Evolutionary conservation across 2,113 vertebrate species (phyloP).

Genomic region (Gymnocephalus cernua): DNA sequence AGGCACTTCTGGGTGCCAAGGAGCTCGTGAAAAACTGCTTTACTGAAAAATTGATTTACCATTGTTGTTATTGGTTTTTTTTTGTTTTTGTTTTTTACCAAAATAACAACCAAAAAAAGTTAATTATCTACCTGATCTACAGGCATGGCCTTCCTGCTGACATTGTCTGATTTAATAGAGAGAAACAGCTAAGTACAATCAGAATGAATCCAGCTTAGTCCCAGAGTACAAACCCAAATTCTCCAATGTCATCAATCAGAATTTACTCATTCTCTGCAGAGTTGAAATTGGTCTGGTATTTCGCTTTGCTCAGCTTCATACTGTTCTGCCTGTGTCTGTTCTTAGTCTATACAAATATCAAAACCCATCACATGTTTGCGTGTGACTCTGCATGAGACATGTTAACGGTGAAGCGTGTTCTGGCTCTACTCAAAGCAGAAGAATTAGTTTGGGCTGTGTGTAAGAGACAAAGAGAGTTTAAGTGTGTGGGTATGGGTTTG

Average conservation of each 20-base stretch:
- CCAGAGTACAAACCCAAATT: constrained; percentile 48
- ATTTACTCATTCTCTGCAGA: constrained; percentile 32
- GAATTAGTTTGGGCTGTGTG: constrained; percentile 17
- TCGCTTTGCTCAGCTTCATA: constrained; percentile 7
- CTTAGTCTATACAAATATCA: constrained; percentile 3
- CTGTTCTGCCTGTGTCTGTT: constrained; percentile 14
- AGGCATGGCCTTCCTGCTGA: constrained; percentile 17
- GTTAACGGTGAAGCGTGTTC: constrained; percentile 1
- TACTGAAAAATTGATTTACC: too few relatives aligned
- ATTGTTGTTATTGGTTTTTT: too few relatives aligned
- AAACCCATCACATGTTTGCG: constrained; percentile 16
- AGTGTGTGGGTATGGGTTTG: constrained; percentile 14
- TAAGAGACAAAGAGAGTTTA: constrained; percentile 25
- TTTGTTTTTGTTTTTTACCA: neutral
- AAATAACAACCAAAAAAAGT: neutral
- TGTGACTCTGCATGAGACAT: constrained; percentile 7
- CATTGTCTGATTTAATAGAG: constrained; percentile 36
- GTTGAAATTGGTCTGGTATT: constrained; percentile 39
- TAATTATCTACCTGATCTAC: neutral
- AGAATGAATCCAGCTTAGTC: constrained; percentile 38
- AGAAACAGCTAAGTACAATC: constrained; percentile 33
- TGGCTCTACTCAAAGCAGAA: constrained; percentile 12
- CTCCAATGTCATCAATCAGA: constrained; percentile 56
- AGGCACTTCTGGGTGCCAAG: neutral
- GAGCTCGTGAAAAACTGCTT: too few relatives aligned